These are phyloP conservation scores for Saccostrea glomerata DNA, from an alignment of 1,140 invertebrate genomes.

Conservation along the genomic window DNA sequence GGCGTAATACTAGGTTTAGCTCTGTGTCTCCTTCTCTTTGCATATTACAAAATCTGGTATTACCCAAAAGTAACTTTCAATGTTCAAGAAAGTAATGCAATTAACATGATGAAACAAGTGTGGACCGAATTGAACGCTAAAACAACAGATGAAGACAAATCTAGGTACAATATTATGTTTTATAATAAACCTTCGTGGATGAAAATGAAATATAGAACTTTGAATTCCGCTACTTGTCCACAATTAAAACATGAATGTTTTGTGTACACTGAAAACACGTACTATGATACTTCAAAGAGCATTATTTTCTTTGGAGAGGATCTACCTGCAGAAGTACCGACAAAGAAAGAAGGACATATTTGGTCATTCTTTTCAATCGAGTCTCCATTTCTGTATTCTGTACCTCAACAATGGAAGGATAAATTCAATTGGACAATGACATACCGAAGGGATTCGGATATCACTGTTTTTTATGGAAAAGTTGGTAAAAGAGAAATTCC, in stretches of 20 bases:
- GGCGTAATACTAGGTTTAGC: not conserved
- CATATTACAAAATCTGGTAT: not conserved
- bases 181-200: constrained; percentile 9
- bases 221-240: not conserved
- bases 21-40: not conserved
- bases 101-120: too few species aligned
- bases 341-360: not conserved
- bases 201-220: not conserved
- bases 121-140: too few species aligned
- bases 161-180: not conserved
- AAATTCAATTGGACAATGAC: constrained; percentile 69
- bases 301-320: not conserved
- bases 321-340: not conserved
- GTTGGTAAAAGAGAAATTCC: constrained; percentile 26
- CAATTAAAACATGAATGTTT: not conserved
- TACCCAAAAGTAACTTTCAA: not conserved
- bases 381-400: not conserved
- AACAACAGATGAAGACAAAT: too few species aligned
- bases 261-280: not conserved
- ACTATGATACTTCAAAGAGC: not conserved
- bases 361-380: constrained; percentile 2
- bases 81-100: too few species aligned
- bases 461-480: constrained; percentile 56
- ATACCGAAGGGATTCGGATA: constrained; percentile 66
- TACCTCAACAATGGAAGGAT: constrained; percentile 37